phyloP scores from a whole-genome alignment of 1,140 invertebrate species.

The Aphidius ervi region DNA sequence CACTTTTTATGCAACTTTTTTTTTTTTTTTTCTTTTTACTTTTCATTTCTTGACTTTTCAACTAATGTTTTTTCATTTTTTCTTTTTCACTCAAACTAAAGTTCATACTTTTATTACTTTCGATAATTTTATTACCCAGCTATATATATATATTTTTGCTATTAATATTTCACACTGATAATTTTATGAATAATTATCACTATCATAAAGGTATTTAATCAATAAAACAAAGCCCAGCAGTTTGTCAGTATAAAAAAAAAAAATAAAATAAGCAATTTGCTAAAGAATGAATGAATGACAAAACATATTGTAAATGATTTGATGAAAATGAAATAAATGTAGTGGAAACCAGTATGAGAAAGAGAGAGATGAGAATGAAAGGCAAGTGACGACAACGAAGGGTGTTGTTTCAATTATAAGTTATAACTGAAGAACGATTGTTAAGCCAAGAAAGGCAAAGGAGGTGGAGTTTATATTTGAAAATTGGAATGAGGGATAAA shows the following conservation, averaged over 20 bases:
- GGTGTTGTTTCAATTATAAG: slow-evolving; percentile 32
- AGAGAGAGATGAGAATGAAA: slow-evolving; percentile 14
- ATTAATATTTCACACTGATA: not conserved
- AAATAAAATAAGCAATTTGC: not conserved
- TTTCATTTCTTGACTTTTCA: not conserved
- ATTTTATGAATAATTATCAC: not conserved
- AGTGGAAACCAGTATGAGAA: not conserved
- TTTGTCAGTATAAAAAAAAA: not conserved
- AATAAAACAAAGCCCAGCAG: not conserved
- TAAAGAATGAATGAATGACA: no score
- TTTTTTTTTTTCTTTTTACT: slow-evolving; percentile 16
- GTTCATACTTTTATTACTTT: slow-evolving; percentile 6
- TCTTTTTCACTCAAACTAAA: not conserved
- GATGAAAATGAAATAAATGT: no score
- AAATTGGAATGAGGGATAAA: slow-evolving; percentile 24
- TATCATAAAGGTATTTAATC: not conserved
- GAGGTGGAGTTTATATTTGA: slow-evolving; percentile 24
- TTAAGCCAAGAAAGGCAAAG: slow-evolving; percentile 4
- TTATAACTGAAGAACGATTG: slow-evolving; percentile 26
- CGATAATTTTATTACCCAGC: slow-evolving; percentile 21
- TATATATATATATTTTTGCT: slow-evolving; percentile 11
- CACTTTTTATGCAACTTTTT: slow-evolving; percentile 11
- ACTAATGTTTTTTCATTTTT: slow-evolving; percentile 2
- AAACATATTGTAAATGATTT: no score
- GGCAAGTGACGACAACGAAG: slow-evolving; percentile 15